Base-by-base conservation (phyloP, 2,888 invertebrate genomes). In the Scaptomyza caliginosa region DNA sequence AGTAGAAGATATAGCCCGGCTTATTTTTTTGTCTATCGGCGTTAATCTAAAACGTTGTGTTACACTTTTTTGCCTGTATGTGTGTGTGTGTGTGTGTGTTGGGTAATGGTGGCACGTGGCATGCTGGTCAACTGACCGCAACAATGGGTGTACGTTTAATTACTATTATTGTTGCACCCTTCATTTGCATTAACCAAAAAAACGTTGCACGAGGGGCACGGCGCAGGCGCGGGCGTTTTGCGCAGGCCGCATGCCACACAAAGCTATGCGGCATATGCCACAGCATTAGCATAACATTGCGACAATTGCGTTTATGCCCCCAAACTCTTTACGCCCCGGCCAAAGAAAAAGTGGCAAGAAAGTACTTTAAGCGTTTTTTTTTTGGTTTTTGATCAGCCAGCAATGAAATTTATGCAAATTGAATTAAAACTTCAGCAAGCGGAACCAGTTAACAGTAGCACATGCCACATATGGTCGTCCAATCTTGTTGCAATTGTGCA, bases 321-420 rank as follows among this genome's bases (percentile, higher is more conserved):
- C n/a, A n/a, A n/a, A n/a, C n/a, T n/a, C n/a, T n/a, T n/a, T n/a
- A n/a, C n/a, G n/a, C n/a, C n/a, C n/a, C n/a, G n/a, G n/a, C n/a
- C n/a, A n/a, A n/a, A n/a, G n/a, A n/a, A n/a, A n/a, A n/a, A 42
- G 30, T 34, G 28, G 24, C 21, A 34, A 17, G 13, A 39, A 50
- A 39, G 13, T n/a, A n/a, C 32, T 28, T 32, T 52, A 32, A 67
- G 49, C 63, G 66, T 55, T 77, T 63, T 36, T 51, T 51, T 30
- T 8, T 34, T 16, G 51, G 17, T 58, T 68, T 2, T 7, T 24
- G 59, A 17, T 62, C 85, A 84, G 70, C 82, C 65, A 85, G 74
- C 76, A 72, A 82, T 87, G 83, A 86, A 82, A 89, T 79, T 86
- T 86, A 89, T 89, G 89, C 72, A 86, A 88, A 89, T 88, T 87